A percentile compares a stretch with the other conserved stretches of the same genome.
Evolutionary conservation across 1,140 invertebrate species (phyloP).

Genomic region (Oryzaephilus surinamensis): DNA sequence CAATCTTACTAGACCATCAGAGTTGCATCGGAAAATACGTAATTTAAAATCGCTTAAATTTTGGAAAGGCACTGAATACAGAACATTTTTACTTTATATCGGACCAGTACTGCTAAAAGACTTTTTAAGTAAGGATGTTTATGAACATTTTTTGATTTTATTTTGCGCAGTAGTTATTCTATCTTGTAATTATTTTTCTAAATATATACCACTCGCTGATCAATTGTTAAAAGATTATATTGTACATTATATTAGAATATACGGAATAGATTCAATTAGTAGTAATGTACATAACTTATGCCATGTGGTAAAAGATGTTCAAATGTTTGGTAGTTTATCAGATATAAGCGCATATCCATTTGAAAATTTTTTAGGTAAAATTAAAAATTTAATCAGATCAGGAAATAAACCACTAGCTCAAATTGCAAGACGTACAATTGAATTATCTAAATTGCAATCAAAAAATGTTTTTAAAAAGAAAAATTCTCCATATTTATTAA

Average conservation of each 20-base stretch:
- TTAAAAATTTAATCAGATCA: slow-evolving; percentile 19
- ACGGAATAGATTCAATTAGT: slow-evolving; percentile 14
- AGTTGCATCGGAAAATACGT: slow-evolving; percentile 17
- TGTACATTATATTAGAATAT: slow-evolving; percentile 9
- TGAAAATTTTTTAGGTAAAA: slow-evolving; percentile 18
- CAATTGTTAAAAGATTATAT: slow-evolving; percentile 10
- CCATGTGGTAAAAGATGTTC: slow-evolving; percentile 22
- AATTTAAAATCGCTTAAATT: too few species aligned
- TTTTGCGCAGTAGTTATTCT: slow-evolving; percentile 20
- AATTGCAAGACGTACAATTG: slow-evolving; percentile 15
- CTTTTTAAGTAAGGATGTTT: slow-evolving; percentile 13
- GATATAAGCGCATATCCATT: slow-evolving; percentile 22
- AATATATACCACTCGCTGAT: slow-evolving; percentile 14
- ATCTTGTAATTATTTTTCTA: slow-evolving; percentile 10
- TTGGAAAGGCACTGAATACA: too few species aligned
- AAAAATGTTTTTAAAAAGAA: background rate
- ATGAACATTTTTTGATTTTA: slow-evolving; percentile 15
- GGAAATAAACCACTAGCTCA: slow-evolving; percentile 19
- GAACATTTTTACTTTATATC: too few species aligned
- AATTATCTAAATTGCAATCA: slow-evolving; percentile 1
- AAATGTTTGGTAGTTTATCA: slow-evolving; percentile 19
- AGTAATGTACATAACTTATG: slow-evolving; percentile 14
- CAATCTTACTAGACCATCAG: slow-evolving; percentile 13
- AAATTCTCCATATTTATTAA: background rate
- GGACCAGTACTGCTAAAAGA: slow-evolving; percentile 20